Evolutionary conservation across 2,888 invertebrate species (phyloP), one percentile per base, ranked within the genome.

Genomic region (Andrena haemorrhoa): DNA sequence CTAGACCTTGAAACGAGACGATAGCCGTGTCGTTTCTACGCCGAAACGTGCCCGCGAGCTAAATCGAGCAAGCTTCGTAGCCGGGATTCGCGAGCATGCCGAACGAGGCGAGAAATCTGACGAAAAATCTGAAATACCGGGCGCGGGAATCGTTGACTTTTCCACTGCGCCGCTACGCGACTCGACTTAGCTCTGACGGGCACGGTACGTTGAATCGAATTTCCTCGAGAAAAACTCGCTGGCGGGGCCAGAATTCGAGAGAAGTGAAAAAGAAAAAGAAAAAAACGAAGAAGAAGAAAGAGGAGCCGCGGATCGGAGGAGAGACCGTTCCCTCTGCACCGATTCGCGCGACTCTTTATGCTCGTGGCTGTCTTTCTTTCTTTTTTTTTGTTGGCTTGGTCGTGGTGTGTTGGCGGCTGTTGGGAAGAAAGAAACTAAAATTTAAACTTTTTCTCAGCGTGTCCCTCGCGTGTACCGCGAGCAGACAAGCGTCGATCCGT

Each of bases 321-420:
- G 20, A 16, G 65, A 71, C 12, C 26, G 53, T 29, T 49, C 79
- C 16, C 29, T 10, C 29, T n/a, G 35, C 51, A 49, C 1, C 47
- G 31, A 64, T 16, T 7, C 20, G 33, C 41, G 63, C 64, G 49
- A 53, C 51, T 71, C 41, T 63, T 33, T 68, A 75, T 23, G 29
- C 72, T 73, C 79, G 82, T 88, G 88, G 83, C 83, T 86, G 79
- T 83, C 72, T 86, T 75, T 83, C 58, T 76, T 66, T 41, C 16
- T 41, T 35, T 31, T 41, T 35, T 75, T 58, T 78, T 85, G 89
- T 90, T 92, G 89, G 93, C 93, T 93, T 93, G 93, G 93, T 93
- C 92, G 91, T 93, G 93, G 93, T 92, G 90, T 93, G 89, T 80
- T 92, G 90, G 92, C 92, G 92, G 92, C 90, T 91, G 88, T 90